Base-by-base conservation (phyloP, 2,888 invertebrate genomes). In the Drosophila prostipennis region DNA sequence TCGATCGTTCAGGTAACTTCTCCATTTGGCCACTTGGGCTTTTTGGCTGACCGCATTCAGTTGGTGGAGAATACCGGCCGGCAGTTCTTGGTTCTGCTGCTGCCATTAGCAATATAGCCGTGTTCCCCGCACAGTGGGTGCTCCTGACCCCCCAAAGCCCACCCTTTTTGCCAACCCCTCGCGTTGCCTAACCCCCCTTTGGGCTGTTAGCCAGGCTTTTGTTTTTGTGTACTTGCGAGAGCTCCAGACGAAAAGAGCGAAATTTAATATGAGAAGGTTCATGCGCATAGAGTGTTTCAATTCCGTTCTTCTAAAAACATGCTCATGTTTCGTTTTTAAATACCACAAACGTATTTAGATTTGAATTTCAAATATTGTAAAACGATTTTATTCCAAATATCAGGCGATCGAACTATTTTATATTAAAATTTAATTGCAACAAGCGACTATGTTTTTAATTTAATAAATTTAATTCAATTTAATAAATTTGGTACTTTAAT, bases 201-300 rank as follows among this genome's bases (percentile, higher is more conserved):
- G 23, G 46, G 14, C 54, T 46, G 45, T 52, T 56, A 37, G 63
- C 54, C 49, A 63, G 51, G 55, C 45, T 72, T 84, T 84, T 82
- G 81, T 82, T 82, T 87, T 87, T 82, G 79, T 78, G 79, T 87
- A 81, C 80, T 86, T 65, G 80, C 51, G 45, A 61, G 57, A 54
- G 46, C 32, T 14, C 11, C 43, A 34, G 52, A 37, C 32, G 34
- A 45, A 42, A 52, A 34, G 56, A 11, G 39, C 19, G 45, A 54
- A 55, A 13, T 39, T 39, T 42, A 4, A 8, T 16, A 43, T 19
- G 56, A 51, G 36, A 52, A 52, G 34, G 42, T 45, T 36, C 81
- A 77, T 82, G 81, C 81, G 81, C 79, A 68, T 0, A 40, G 3
- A 0, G 0, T 54, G 80, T 72, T 72, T n/a, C 72, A 54, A 71